Evolutionary conservation across 1,140 invertebrate genomes (phyloP).

Genomic region (Oedothorax gibbosus): DNA sequence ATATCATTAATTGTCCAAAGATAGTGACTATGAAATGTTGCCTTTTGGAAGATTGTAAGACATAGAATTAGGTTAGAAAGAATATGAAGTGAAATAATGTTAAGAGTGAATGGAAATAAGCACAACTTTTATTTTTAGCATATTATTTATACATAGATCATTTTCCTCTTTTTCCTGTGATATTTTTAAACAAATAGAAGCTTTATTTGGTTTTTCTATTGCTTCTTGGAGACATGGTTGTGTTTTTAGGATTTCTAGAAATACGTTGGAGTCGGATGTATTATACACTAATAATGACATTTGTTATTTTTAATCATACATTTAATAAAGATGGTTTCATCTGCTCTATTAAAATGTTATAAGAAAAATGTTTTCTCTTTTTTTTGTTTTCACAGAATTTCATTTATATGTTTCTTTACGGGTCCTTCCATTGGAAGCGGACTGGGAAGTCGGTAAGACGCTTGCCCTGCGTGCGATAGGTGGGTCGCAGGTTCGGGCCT

Average conservation of each 20-base stretch:
- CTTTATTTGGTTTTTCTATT: constrained; percentile 23
- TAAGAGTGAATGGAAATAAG: neutral
- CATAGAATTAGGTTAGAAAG: neutral
- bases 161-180: constrained; percentile 35
- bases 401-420: too few relatives aligned
- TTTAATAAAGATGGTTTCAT: constrained; percentile 54
- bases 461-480: too few relatives aligned
- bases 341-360: constrained; percentile 57
- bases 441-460: too few relatives aligned
- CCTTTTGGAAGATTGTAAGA: neutral
- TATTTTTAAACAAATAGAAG: constrained; percentile 24
- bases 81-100: neutral
- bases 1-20: neutral
- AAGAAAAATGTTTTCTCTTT: constrained; percentile 6
- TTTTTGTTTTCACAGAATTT: neutral
- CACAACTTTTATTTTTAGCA: neutral
- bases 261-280: constrained; percentile 40
- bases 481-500: too few relatives aligned
- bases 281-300: constrained; percentile 47
- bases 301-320: constrained; percentile 52
- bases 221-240: constrained; percentile 21
- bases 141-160: neutral
- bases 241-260: constrained; percentile 40
- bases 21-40: neutral
- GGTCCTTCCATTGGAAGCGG: too few relatives aligned